phyloP scores from a whole-genome alignment of 1,140 invertebrate genomes.

The Diploscapter pachys region DNA sequence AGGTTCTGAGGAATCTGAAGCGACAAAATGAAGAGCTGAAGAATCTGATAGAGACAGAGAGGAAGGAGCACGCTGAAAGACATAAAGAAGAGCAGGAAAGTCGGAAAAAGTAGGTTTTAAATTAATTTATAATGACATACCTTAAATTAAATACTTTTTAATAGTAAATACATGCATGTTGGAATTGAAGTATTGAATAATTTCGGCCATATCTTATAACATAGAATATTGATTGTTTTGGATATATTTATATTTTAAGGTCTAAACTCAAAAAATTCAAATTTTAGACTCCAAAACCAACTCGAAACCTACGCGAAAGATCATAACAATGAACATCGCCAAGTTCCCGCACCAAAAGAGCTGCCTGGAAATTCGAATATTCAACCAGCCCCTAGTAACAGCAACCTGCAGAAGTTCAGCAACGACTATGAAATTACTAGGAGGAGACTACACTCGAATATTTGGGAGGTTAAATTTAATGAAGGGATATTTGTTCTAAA shows the following conservation, averaged over 20 bases:
- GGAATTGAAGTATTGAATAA: conserved; percentile 8
- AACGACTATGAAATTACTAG: conserved; percentile 8
- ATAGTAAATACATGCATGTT: neutral
- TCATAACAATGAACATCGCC: neutral
- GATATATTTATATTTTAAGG: conserved; percentile 1
- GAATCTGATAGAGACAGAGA: conserved; percentile 17
- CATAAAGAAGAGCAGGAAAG: conserved; percentile 1
- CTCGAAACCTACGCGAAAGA: neutral
- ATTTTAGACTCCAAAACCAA: conserved; percentile 9
- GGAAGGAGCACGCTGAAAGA: conserved; percentile 8
- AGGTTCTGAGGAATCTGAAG: conserved; percentile 3
- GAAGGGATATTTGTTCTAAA: neutral
- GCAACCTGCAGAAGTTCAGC: neutral
- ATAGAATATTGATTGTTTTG: conserved; percentile 15
- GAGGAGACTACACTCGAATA: conserved; percentile 1
- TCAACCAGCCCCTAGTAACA: neutral
- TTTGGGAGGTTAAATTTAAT: conserved; percentile 9
- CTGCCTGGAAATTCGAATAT: neutral
- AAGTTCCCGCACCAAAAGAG: neutral
- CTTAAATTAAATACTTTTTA: neutral
- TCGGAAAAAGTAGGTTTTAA: neutral
- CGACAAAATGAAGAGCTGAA: conserved; percentile 19
- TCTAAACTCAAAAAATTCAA: neutral
- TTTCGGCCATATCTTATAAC: neutral
- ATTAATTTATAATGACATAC: neutral